Conservation (phyloP, 2,888 invertebrate species). For the Eustalomyia histrio region DNA sequence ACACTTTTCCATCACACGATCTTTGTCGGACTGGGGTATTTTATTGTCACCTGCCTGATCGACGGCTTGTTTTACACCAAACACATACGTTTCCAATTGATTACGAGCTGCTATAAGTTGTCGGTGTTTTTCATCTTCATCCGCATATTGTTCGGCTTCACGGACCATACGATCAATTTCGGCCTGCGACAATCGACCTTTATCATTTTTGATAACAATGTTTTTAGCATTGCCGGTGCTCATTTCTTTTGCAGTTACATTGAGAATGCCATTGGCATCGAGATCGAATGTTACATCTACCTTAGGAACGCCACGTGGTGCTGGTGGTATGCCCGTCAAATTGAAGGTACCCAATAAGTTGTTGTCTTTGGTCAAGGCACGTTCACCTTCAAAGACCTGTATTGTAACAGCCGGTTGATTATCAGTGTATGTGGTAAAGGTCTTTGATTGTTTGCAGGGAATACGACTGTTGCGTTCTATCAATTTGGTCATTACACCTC, state of each 20-base stretch:
- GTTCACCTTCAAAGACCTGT: slow-evolving; percentile 87
- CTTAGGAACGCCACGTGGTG: slow-evolving; percentile 91
- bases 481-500: slow-evolving; percentile 89
- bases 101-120: slow-evolving; percentile 86
- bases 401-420: slow-evolving; percentile 89
- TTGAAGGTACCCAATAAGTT: slow-evolving; percentile 97
- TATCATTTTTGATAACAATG: slow-evolving; percentile 90
- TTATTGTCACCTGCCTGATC: slow-evolving; percentile 84
- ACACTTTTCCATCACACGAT: slow-evolving; percentile 83
- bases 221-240: slow-evolving; percentile 85
- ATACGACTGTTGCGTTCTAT: slow-evolving; percentile 86
- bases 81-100: slow-evolving; percentile 85
- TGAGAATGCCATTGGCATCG: slow-evolving; percentile 96
- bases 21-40: slow-evolving; percentile 84
- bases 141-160: slow-evolving; percentile 86
- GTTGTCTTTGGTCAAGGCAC: slow-evolving; percentile 96
- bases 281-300: slow-evolving; percentile 89
- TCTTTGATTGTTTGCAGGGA: slow-evolving; percentile 86
- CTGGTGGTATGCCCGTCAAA: slow-evolving; percentile 95
- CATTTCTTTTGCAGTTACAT: slow-evolving; percentile 88
- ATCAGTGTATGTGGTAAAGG: slow-evolving; percentile 89
- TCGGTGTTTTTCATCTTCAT: slow-evolving; percentile 86
- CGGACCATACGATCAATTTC: slow-evolving; percentile 89
- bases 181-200: slow-evolving; percentile 87
- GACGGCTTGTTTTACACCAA: slow-evolving; percentile 85